A percentile compares a stretch with the other conserved stretches of the same genome.
These are phyloP conservation scores for Limanda limanda DNA, from an alignment of 2,113 vertebrate species.

Conservation along the genomic window DNA sequence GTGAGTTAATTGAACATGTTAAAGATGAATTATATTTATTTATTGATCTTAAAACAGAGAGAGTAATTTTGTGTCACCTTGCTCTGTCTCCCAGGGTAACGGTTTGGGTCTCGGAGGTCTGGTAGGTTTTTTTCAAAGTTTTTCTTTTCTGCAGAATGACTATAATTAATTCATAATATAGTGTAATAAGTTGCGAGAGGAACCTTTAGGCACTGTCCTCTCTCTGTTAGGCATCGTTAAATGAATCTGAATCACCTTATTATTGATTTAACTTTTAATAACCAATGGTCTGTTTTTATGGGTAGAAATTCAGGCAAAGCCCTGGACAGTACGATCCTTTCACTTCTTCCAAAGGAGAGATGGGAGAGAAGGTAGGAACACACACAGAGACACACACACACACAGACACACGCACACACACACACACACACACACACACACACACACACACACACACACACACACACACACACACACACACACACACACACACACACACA, in stretches of 20 bases:
- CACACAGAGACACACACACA: background rate
- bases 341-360: slow-evolving; percentile 86
- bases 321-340: slow-evolving; percentile 78
- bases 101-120: slow-evolving; percentile 77
- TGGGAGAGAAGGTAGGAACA: slow-evolving; percentile 86
- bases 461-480: too few relatives aligned
- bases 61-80: background rate
- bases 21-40: background rate
- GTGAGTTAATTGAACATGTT: slow-evolving; percentile 57
- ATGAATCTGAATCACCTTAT: background rate
- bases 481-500: background rate
- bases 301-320: slow-evolving; percentile 73
- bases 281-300: background rate
- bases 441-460: too few relatives aligned
- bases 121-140: slow-evolving; percentile 68
- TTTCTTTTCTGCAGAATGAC: background rate
- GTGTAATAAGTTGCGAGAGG: background rate
- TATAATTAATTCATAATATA: background rate
- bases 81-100: slow-evolving; percentile 54
- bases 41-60: background rate
- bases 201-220: background rate
- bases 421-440: too few relatives aligned
- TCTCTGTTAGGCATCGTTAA: background rate
- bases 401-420: background rate
- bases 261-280: slow-evolving; percentile 8